Evolutionary conservation across 2,113 vertebrate species (phyloP).

Genomic region (Xenopus laevis): DNA sequence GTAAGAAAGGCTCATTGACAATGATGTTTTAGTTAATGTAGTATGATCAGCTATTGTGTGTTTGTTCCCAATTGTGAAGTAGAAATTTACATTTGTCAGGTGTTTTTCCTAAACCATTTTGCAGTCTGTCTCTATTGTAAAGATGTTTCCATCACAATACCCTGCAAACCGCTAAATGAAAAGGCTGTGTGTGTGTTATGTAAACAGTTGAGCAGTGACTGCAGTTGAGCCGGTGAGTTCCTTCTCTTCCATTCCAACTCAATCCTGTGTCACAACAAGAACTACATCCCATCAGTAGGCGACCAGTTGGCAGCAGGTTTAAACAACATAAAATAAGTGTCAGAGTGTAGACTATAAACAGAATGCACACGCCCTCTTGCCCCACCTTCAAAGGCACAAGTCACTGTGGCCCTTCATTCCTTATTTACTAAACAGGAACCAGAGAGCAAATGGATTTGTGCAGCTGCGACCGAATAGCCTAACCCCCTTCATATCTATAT

Average conservation of each 20-base stretch:
- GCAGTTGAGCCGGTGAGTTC: too few relatives aligned
- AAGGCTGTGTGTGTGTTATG: background rate
- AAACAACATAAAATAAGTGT: conserved; percentile 75
- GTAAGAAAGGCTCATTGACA: too few relatives aligned
- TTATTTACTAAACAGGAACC: conserved; percentile 70
- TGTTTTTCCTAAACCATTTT: too few relatives aligned
- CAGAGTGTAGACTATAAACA: conserved; percentile 75
- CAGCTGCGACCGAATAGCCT: conserved; percentile 25
- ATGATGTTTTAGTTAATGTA: too few relatives aligned
- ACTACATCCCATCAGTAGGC: conserved; percentile 60
- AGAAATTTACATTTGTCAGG: too few relatives aligned
- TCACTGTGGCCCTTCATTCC: conserved; percentile 21
- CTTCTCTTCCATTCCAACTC: background rate
- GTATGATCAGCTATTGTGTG: too few relatives aligned
- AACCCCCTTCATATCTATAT: conserved; percentile 15
- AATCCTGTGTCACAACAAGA: conserved; percentile 50
- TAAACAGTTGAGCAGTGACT: background rate
- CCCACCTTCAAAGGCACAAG: conserved; percentile 57
- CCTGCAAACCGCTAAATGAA: too few relatives aligned
- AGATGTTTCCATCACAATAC: too few relatives aligned
- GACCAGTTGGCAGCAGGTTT: conserved; percentile 71
- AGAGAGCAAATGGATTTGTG: conserved; percentile 54
- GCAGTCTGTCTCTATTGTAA: too few relatives aligned
- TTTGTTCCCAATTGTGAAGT: too few relatives aligned
- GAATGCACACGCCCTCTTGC: conserved; percentile 61